Evolutionary conservation across 1,140 invertebrate species (phyloP), one percentile per base, ranked within the genome.

Genomic region (Tachypleus tridentatus): DNA sequence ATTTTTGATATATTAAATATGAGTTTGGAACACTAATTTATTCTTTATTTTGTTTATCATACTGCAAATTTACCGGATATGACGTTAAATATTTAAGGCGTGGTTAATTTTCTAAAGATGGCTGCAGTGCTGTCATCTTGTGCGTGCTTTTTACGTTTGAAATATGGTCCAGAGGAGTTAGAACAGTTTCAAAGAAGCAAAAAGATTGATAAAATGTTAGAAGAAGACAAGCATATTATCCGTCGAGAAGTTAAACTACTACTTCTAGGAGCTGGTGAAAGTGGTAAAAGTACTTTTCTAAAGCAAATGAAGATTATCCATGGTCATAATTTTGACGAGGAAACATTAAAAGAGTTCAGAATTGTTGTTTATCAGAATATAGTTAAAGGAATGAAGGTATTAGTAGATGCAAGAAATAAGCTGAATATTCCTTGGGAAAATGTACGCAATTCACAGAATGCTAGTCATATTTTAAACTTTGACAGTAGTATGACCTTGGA

Each of bases 241-340:
- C 81, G 82, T 63, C 81, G 86, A 76, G 76, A 80, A 64, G 89
- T 95, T 57, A 91, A 91, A 78, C 80, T 93, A 57, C 76, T 93
- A 65, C 77, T 93, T 57, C 81, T 93, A 53, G 90, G 90, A 69
- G 89, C 92, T 73, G 93, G 93, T 71, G 93, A 95, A 82, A 91
- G 88, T 78, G 93, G 93, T 72, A 96, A 96, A 80, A 93, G 92
- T 71, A 98, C 96, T 72, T 97, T 98, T 81, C 84, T 98, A 64
- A 98, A 98, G 81, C 96, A 98, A 84, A 98, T 98, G 95, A 86
- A 90, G 76, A 98, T 98, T 75, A 98, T 98, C 76, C 94, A 98
- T 77, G 92, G 93, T 69, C 84, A 93, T 69, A 89, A 92, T 75
- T 97, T 97, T 65, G 80, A 80, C n/a, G 77, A 78, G 59, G 87